Evolutionary conservation across 2,113 vertebrate genomes (phyloP).

Genomic region (Aythya baeri): DNA sequence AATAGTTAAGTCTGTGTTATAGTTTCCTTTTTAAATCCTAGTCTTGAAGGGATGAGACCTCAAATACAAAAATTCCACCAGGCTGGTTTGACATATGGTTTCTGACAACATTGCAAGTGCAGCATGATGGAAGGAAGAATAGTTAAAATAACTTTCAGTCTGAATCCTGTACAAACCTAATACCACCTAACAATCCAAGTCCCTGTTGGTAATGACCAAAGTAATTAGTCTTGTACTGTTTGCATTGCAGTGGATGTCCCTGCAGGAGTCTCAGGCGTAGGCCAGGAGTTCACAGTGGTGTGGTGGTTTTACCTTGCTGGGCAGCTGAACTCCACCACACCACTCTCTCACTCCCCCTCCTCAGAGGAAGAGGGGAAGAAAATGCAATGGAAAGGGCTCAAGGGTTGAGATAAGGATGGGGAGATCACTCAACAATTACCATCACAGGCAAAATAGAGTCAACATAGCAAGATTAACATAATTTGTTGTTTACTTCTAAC

Average conservation of each 20-base stretch:
- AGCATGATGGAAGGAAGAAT: neutral
- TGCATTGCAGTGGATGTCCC: neutral
- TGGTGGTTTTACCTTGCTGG: too few species aligned
- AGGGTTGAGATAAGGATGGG: too few species aligned
- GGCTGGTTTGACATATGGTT: neutral
- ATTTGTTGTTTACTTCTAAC: too few species aligned
- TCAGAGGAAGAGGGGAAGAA: too few species aligned
- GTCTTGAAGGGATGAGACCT: constrained; percentile 22
- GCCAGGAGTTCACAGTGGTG: neutral
- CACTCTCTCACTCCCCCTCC: too few species aligned
- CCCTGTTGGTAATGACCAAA: neutral
- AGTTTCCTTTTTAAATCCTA: neutral
- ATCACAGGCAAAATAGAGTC: too few species aligned
- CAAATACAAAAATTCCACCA: neutral
- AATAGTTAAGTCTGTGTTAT: neutral
- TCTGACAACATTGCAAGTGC: neutral
- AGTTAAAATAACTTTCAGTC: neutral
- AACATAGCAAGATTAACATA: too few species aligned
- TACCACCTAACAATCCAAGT: neutral
- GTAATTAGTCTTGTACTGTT: neutral
- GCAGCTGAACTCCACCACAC: too few species aligned
- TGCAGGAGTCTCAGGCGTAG: neutral
- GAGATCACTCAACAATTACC: too few species aligned
- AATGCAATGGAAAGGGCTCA: too few species aligned
- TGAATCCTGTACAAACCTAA: neutral